Conservation (phyloP, 1,140 invertebrate species). For the Parasteatoda tepidariorum region DNA sequence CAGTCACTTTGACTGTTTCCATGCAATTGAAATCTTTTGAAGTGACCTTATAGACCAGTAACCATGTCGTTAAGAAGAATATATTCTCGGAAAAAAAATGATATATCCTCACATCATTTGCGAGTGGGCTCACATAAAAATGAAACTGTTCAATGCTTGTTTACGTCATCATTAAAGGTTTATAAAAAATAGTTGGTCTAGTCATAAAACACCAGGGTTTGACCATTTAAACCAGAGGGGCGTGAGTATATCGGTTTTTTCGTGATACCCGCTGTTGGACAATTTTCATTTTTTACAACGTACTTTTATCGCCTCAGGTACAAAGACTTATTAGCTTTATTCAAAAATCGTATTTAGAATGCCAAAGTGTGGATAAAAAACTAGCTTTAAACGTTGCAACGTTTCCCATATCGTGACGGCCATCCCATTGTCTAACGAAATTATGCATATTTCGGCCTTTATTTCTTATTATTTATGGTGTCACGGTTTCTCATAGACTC, state of each 20-base stretch:
- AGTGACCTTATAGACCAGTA: conserved; percentile 17
- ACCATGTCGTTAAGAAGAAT: conserved; percentile 21
- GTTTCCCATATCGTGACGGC: conserved; percentile 48
- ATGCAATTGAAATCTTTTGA: conserved; percentile 3
- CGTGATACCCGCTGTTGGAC: conserved; percentile 46
- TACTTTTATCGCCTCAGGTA: conserved; percentile 45
- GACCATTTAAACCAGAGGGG: conserved; percentile 9
- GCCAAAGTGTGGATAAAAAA: conserved; percentile 42
- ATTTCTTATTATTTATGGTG: conserved; percentile 57
- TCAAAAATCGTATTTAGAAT: conserved; percentile 23
- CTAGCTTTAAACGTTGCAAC: conserved; percentile 49
- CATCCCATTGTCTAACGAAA: conserved; percentile 51
- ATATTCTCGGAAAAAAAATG: conserved; percentile 8
- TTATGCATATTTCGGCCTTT: conserved; percentile 54
- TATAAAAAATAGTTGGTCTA: conserved; percentile 44
- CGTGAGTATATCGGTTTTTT: conserved; percentile 7
- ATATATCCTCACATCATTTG: conserved; percentile 13
- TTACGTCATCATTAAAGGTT: conserved; percentile 47
- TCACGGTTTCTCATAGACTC: conserved; percentile 40
- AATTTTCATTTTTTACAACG: conserved; percentile 44
- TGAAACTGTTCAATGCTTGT: conserved; percentile 29
- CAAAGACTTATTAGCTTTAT: conserved; percentile 57
- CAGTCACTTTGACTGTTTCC: not conserved
- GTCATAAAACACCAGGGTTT: conserved; percentile 37
- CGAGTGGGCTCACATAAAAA: conserved; percentile 5